Conservation (phyloP, 2,113 vertebrate species). For the Eudyptes chrysolophus region DNA sequence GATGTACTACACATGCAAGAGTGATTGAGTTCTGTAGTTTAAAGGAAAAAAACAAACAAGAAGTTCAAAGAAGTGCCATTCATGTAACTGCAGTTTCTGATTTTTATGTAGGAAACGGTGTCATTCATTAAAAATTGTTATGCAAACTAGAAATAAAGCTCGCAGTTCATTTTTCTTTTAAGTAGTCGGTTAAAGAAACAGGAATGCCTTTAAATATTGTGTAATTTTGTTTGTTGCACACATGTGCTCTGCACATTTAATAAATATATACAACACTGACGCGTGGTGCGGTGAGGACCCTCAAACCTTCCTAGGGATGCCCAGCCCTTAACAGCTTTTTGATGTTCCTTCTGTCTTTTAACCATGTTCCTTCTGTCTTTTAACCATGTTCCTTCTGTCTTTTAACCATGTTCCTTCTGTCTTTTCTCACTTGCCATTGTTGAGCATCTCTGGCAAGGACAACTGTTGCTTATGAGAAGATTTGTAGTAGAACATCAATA, state of each 20-base stretch:
- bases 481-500: background rate
- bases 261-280: background rate
- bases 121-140: background rate
- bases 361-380: background rate
- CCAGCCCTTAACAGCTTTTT: background rate
- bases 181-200: background rate
- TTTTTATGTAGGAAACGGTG: background rate
- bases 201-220: background rate
- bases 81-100: background rate
- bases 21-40: background rate
- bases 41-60: background rate
- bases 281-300: rapidly evolving
- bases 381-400: background rate
- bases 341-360: background rate
- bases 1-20: background rate
- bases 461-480: background rate
- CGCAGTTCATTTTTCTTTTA: background rate
- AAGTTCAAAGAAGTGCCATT: background rate
- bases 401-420: background rate
- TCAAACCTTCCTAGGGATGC: background rate
- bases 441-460: background rate
- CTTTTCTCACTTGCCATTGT: background rate
- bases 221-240: background rate
- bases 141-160: background rate
- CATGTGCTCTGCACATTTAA: background rate